These are phyloP conservation scores for Pseudorectes ferrugineus DNA, from an alignment of 2,113 vertebrate genomes.

Conservation along the genomic window DNA sequence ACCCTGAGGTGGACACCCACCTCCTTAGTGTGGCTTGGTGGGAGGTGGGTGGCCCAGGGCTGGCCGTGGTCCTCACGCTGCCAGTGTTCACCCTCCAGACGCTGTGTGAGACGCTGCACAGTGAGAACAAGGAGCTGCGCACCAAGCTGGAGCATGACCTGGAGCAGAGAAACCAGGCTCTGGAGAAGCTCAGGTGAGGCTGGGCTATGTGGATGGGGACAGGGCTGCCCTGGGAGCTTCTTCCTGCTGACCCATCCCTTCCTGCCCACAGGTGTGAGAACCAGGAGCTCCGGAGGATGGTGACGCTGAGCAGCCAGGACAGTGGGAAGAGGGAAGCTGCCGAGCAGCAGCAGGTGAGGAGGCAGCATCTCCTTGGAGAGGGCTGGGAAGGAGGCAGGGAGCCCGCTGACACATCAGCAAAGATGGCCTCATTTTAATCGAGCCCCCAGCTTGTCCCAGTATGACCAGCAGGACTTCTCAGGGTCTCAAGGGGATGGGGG, in stretches of 20 bases:
- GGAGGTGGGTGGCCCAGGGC: background rate
- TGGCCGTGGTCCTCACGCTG: background rate
- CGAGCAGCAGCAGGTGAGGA: slow-evolving; percentile 83
- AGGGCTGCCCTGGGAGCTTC: background rate
- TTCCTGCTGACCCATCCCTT: background rate
- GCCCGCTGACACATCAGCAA: background rate
- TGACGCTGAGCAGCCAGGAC: slow-evolving; percentile 73
- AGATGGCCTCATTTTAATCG: background rate
- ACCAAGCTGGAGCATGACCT: slow-evolving; percentile 93
- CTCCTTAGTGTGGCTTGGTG: background rate
- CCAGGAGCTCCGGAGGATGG: slow-evolving; percentile 87
- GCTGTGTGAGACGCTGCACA: slow-evolving; percentile 91
- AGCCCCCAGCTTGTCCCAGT: background rate
- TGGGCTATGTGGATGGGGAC: background rate
- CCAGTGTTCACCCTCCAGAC: slow-evolving; percentile 67
- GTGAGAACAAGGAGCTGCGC: slow-evolving; percentile 91
- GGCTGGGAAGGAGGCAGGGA: slow-evolving; percentile 11
- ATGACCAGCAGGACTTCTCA: background rate
- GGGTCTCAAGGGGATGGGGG: background rate
- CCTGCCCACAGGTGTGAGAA: slow-evolving; percentile 83
- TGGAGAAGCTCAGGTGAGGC: slow-evolving; percentile 88
- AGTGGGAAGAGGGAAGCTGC: slow-evolving; percentile 61
- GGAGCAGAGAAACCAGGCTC: slow-evolving; percentile 87
- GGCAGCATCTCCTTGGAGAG: background rate
- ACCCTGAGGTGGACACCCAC: background rate